A percentile compares a stretch with the other conserved stretches of the same genome.
These are phyloP conservation scores for Lepidochrysops patricia DNA, from an alignment of 2,888 invertebrate species.

Conservation along the genomic window DNA sequence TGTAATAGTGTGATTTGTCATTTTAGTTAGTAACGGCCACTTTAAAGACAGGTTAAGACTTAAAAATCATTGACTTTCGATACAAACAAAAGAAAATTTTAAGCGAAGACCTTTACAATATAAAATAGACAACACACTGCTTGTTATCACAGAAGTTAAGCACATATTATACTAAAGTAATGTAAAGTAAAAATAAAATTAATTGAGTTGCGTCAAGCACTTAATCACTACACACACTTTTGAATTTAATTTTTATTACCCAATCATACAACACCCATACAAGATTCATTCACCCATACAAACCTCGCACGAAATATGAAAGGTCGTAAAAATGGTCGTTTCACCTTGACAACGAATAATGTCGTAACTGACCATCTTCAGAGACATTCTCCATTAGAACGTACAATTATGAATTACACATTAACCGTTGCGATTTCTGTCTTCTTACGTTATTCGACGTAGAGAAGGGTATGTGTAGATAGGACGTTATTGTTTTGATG, in stretches of 20 bases:
- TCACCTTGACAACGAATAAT: not conserved
- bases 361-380: not conserved
- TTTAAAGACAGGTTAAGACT: too few species aligned
- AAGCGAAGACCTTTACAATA: too few species aligned
- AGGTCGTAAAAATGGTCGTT: not conserved
- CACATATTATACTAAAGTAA: not conserved
- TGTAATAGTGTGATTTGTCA: too few species aligned
- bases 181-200: too few species aligned
- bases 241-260: not conserved
- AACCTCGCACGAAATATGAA: not conserved
- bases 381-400: conserved; percentile 5
- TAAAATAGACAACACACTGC: too few species aligned
- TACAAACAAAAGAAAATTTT: too few species aligned
- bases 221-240: not conserved
- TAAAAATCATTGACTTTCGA: too few species aligned
- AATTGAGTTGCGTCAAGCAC: not conserved
- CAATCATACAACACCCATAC: too few species aligned
- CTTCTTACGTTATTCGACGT: not conserved
- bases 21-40: too few species aligned
- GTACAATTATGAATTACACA: conserved; percentile 12
- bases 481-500: too few species aligned
- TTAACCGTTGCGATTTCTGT: not conserved
- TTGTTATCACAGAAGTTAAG: too few species aligned
- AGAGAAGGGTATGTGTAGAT: not conserved
- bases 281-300: not conserved